Evolutionary conservation across 2,113 vertebrate species (phyloP), one percentile per base, ranked within the genome.

Genomic region (Centropus bengalensis): DNA sequence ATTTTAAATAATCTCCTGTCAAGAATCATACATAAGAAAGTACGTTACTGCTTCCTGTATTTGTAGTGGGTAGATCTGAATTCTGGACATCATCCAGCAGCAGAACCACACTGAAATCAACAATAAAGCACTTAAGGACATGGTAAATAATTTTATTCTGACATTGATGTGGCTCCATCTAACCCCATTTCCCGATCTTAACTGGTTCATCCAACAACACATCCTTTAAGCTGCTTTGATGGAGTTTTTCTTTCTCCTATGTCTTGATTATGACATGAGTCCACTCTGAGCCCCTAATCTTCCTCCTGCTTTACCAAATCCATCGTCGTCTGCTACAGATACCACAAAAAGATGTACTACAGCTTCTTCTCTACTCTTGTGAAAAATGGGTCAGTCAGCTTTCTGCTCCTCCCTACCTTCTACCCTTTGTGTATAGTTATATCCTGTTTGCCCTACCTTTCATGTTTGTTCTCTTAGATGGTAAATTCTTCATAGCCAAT

Each of bases 341-440:
- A 81, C 28, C 33, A 64, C 38, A 32, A 28, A 68, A 55, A 42
- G 8, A 55, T 2, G 16, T 47, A 40, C 38, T 83, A 14, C 63
- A 77, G 40, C 71, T 59, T 89, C 40, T 58, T 24, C 62, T 60
- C 58, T 62, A 6, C 64, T 88, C 36, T 58, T 20, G n/a, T n/a
- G 59, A 80, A 91, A 96, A 94, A 75, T 23, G 44, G 64, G 79
- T 94, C 85, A 88, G 59, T 13, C 23, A 67, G 51, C 51, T 74
- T 66, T 60, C 70, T 64, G 55, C 71, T 92, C 63, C 82, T 89
- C 74, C 42, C 38, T 64, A 26, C 38, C 67, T 67, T 73, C 74
- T 27, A 86, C 52, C 13, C 56, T 75, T 44, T 26, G 20, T 59
- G 23, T 10, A 42, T 23, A 28, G 55, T 36, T 93, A 63, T 67